phyloP scores from a whole-genome alignment of 2,113 vertebrate species.

The Clupea harengus region DNA sequence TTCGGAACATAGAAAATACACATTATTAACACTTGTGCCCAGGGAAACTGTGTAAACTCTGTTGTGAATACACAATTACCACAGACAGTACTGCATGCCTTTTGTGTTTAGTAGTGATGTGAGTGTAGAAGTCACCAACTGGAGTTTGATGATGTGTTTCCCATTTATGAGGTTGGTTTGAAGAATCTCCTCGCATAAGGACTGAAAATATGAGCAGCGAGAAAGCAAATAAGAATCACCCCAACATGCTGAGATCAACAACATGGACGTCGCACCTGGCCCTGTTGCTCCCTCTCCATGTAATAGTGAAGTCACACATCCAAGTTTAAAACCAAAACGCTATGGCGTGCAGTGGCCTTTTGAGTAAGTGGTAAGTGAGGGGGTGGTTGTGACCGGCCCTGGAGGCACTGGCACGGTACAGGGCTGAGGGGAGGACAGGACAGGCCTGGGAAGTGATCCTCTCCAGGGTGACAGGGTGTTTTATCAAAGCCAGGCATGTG shows the following conservation, averaged over 20 bases:
- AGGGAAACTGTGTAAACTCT: not conserved
- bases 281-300: not conserved
- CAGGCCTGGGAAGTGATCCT: slow-evolving; percentile 42
- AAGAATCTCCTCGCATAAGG: not conserved
- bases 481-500: slow-evolving; percentile 56
- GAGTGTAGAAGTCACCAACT: too few species aligned
- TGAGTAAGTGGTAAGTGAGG: not conserved
- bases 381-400: too few species aligned
- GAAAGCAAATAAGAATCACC: not conserved
- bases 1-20: not conserved
- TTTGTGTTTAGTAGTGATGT: too few species aligned
- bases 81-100: too few species aligned
- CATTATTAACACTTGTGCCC: not conserved
- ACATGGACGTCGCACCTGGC: not conserved
- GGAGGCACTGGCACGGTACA: not conserved
- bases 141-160: not conserved
- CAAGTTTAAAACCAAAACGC: not conserved
- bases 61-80: too few species aligned
- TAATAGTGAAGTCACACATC: not conserved
- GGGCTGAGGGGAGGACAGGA: not conserved
- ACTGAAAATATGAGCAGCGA: not conserved
- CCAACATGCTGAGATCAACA: not conserved
- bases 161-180: not conserved
- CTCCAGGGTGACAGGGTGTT: slow-evolving; percentile 49
- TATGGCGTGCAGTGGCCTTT: not conserved